Percentiles rank a stretch among this genome's conserved stretches.
Evolutionary conservation across 2,113 vertebrate species (phyloP).

Genomic region (Centropristis striata): DNA sequence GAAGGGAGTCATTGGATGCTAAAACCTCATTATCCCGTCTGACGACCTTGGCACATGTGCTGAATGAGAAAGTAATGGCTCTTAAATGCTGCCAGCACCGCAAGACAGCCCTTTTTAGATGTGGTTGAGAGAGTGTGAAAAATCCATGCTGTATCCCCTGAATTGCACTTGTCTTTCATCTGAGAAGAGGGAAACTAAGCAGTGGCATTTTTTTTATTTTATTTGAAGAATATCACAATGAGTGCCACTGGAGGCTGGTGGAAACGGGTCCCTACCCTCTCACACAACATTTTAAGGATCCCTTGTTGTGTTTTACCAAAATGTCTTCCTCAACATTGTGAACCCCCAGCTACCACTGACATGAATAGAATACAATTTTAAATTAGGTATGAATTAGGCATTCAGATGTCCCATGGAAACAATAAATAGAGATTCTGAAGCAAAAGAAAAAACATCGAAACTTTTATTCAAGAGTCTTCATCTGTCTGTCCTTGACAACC

Average conservation of each 20-base stretch:
- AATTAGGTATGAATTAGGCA: neutral
- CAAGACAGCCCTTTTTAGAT: conserved; percentile 52
- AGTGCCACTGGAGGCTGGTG: neutral
- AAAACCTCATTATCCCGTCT: conserved; percentile 78
- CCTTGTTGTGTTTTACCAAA: neutral
- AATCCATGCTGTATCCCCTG: conserved; percentile 11
- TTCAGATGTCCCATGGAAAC: neutral
- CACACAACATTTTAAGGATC: neutral
- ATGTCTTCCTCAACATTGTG: neutral
- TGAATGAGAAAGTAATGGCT: conserved; percentile 73
- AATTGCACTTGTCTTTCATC: conserved; percentile 40
- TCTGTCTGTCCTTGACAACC: no score
- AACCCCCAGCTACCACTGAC: neutral
- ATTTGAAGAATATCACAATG: conserved; percentile 21
- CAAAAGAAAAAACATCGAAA: no score
- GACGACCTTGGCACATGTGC: conserved; percentile 78
- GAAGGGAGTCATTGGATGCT: conserved; percentile 70
- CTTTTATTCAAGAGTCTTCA: no score
- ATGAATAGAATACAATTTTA: neutral
- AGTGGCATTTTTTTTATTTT: conserved; percentile 12
- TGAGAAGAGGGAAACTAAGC: neutral
- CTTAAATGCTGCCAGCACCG: conserved; percentile 45
- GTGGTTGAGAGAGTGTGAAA: conserved; percentile 49
- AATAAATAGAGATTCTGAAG: no score
- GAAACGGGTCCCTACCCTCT: neutral